Conservation (phyloP, 2,888 invertebrate species). For the Auanema freiburgensis region DNA sequence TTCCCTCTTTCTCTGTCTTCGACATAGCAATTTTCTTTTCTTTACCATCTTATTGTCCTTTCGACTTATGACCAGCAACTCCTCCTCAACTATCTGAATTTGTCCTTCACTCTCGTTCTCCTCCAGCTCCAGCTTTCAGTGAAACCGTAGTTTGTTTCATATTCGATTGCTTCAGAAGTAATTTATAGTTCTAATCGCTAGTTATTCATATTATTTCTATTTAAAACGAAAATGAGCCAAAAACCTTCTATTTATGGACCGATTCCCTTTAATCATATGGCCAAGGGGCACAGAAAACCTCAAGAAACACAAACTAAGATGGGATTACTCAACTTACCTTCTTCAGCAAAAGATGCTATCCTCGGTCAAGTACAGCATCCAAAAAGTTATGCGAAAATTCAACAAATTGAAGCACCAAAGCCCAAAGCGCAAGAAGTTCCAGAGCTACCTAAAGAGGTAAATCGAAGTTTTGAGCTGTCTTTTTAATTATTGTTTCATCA, state of each 20-base stretch:
- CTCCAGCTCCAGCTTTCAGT: too few relatives aligned
- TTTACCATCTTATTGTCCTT: neutral
- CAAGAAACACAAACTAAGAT: slow-evolving; percentile 21
- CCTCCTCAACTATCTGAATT: neutral
- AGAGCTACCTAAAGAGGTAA: slow-evolving; percentile 50
- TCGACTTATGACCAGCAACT: slow-evolving; percentile 8
- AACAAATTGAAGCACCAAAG: slow-evolving; percentile 59
- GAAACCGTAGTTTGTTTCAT: too few relatives aligned
- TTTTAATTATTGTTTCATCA: slow-evolving; percentile 15
- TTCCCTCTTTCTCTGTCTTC: slow-evolving; percentile 1
- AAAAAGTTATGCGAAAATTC: slow-evolving; percentile 52
- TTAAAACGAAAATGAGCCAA: slow-evolving; percentile 5
- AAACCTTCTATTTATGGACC: slow-evolving; percentile 18
- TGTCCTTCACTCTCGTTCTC: too few relatives aligned
- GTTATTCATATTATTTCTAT: neutral
- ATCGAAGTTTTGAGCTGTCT: slow-evolving; percentile 1
- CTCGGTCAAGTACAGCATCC: slow-evolving; percentile 57
- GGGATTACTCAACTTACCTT: slow-evolving; percentile 35
- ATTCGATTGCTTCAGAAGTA: too few relatives aligned
- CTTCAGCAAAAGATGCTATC: slow-evolving; percentile 59
- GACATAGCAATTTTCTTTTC: too few relatives aligned
- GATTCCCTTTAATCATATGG: slow-evolving; percentile 19
- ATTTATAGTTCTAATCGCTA: slow-evolving; percentile 2
- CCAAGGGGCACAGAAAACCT: slow-evolving; percentile 15
- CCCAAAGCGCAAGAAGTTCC: slow-evolving; percentile 50